Conservation (phyloP, 2,888 invertebrate species). For the Rhamphomyia laevipes region DNA sequence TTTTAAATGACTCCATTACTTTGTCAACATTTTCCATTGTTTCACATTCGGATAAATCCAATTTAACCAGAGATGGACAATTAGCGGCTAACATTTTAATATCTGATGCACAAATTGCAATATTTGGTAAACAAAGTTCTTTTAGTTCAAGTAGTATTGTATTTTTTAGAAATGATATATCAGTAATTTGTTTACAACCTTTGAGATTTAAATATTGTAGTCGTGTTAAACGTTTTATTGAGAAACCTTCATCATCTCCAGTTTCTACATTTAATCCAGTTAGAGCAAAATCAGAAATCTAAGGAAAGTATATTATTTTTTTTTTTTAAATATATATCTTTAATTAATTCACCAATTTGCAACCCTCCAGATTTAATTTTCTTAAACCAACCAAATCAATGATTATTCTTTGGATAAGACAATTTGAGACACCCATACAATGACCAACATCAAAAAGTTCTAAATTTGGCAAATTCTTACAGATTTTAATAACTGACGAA, state of each 20-base stretch:
- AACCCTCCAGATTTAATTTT: not conserved
- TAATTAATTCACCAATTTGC: not conserved
- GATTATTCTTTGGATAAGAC: not conserved
- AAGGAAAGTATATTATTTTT: not conserved
- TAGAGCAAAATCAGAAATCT: not conserved
- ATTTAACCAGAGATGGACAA: not conserved
- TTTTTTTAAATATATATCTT: not conserved
- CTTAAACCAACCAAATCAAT: not conserved
- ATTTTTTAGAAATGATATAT: conserved; percentile 1
- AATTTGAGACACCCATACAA: not conserved
- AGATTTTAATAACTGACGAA: not conserved
- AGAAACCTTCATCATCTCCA: not conserved
- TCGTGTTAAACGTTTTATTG: not conserved
- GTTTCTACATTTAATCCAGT: not conserved
- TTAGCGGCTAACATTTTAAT: not conserved
- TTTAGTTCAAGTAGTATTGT: not conserved
- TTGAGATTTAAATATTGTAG: not conserved
- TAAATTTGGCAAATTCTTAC: not conserved
- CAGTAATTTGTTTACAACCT: not conserved
- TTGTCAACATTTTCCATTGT: conserved; percentile 1
- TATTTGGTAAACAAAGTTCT: not conserved
- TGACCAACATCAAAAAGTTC: not conserved
- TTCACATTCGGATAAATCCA: conserved; percentile 1
- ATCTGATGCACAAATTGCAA: conserved; percentile 1
- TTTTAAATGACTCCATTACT: not conserved